phyloP scores from a whole-genome alignment of 2,113 vertebrate species.

The Xyrauchen texanus region DNA sequence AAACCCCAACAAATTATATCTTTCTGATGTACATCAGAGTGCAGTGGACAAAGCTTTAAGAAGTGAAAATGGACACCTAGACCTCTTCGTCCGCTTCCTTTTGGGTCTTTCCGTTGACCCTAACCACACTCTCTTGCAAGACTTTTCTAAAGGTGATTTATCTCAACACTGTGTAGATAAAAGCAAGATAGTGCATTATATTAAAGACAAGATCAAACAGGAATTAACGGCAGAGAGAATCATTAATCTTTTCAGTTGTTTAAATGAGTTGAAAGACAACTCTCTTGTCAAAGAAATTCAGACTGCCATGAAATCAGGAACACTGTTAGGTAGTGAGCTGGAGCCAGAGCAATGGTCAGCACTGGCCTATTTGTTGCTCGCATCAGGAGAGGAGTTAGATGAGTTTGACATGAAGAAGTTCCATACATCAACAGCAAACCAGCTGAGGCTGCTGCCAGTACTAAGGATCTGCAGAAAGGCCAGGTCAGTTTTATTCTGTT shows the following conservation, averaged over 20 bases:
- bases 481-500: background rate
- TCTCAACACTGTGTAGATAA: background rate
- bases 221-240: background rate
- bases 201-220: background rate
- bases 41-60: background rate
- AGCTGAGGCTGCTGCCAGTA: constrained; percentile 9
- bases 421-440: background rate
- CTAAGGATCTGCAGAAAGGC: constrained; percentile 6
- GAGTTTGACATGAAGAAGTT: constrained; percentile 32
- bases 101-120: constrained; percentile 14
- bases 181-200: background rate
- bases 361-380: constrained; percentile 3
- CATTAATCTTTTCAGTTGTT: constrained; percentile 12
- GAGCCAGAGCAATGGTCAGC: constrained; percentile 24
- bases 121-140: background rate
- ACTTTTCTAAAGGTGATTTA: background rate
- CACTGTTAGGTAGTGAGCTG: constrained; percentile 6
- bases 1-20: rapidly evolving
- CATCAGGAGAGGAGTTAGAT: background rate
- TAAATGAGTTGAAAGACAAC: constrained; percentile 19
- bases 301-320: constrained; percentile 17
- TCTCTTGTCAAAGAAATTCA: constrained; percentile 5
- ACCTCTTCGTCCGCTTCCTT: constrained; percentile 14
- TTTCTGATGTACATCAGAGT: background rate
- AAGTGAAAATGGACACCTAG: constrained; percentile 12